phyloP scores from a whole-genome alignment of 1,140 invertebrate genomes.

The Euura lappo region DNA sequence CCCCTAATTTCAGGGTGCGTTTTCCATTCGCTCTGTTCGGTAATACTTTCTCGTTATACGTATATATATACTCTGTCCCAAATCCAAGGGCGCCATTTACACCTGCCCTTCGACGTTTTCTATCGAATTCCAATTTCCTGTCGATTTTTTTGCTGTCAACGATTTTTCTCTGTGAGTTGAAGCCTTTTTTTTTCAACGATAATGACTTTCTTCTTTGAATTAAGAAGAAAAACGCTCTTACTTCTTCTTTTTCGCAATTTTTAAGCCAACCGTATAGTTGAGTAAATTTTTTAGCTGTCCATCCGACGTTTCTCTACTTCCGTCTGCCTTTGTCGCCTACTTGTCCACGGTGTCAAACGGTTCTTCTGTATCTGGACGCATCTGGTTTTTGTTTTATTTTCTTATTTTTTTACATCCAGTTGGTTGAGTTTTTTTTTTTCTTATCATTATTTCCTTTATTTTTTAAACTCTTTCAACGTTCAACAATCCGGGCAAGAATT shows the following conservation, averaged over 20 bases:
- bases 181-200: too few species aligned
- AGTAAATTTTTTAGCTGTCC: too few species aligned
- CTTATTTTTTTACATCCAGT: neutral
- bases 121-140: neutral
- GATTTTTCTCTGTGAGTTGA: too few species aligned
- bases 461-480: neutral
- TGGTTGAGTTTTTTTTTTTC: neutral
- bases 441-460: neutral
- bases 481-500: neutral
- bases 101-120: neutral
- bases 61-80: neutral
- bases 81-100: neutral
- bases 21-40: neutral
- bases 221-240: too few species aligned
- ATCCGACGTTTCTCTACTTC: too few species aligned
- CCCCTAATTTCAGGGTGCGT: constrained; percentile 3
- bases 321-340: neutral
- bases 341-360: neutral
- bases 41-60: neutral
- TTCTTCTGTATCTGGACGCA: neutral
- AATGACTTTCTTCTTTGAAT: too few species aligned
- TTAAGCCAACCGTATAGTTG: too few species aligned
- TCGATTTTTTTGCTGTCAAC: neutral
- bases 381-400: neutral
- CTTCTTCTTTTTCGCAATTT: too few species aligned